Conservation (phyloP, 2,888 invertebrate species). For the Diadegma fenestrale region DNA sequence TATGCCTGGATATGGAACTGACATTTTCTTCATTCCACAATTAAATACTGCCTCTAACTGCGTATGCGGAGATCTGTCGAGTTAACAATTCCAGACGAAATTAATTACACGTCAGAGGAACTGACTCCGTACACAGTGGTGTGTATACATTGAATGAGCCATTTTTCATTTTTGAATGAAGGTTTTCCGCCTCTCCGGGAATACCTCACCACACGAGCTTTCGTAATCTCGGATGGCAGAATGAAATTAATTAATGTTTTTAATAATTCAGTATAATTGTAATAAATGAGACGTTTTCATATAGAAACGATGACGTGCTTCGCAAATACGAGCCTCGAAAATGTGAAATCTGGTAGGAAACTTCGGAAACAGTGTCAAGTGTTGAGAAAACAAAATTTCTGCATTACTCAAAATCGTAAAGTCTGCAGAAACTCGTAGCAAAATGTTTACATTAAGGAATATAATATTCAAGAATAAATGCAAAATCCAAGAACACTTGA, state of each 20-base stretch:
- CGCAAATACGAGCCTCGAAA: neutral
- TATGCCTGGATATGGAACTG: neutral
- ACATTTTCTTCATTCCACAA: neutral
- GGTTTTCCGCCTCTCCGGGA: conserved; percentile 22
- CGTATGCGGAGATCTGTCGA: neutral
- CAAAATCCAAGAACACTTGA: neutral
- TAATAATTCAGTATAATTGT: conserved; percentile 13
- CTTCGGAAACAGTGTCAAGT: neutral
- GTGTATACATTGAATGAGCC: conserved; percentile 4
- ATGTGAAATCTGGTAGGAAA: neutral
- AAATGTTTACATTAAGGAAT: neutral
- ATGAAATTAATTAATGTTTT: conserved; percentile 26
- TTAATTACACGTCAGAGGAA: conserved; percentile 39
- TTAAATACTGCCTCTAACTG: conserved; percentile 12
- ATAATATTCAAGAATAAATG: neutral
- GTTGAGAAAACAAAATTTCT: neutral
- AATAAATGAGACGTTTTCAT: neutral
- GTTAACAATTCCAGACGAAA: conserved; percentile 36
- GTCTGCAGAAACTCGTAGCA: neutral
- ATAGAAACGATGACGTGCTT: neutral
- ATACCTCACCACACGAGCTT: neutral
- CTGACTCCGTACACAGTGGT: neutral
- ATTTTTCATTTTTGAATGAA: conserved; percentile 48
- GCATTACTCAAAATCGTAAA: neutral
- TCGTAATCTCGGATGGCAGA: neutral